Conservation (phyloP, 2,797 vertebrate genomes). For the Leucoraja ocellata region DNA sequence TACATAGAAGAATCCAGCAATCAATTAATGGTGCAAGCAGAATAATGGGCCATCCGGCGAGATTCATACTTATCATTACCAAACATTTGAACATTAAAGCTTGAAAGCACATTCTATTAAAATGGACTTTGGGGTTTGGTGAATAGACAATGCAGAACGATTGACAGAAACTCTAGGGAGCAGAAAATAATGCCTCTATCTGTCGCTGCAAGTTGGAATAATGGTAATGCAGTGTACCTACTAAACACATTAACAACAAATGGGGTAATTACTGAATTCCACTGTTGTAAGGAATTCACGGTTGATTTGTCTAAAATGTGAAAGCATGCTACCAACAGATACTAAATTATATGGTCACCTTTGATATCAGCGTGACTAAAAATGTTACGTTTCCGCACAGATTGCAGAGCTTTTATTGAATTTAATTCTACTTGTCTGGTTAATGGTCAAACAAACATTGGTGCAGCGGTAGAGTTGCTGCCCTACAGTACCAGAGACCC, state of each 20-base stretch:
- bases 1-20: no score
- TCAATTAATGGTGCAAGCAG: background rate
- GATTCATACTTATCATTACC: background rate
- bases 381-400: background rate
- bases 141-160: background rate
- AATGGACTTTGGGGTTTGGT: background rate
- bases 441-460: background rate
- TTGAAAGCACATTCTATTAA: background rate
- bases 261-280: background rate
- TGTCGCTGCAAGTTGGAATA: background rate
- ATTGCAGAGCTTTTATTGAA: background rate
- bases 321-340: background rate
- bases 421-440: background rate
- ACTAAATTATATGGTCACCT: background rate
- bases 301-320: background rate
- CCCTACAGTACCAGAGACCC: no score
- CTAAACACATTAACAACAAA: background rate
- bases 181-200: background rate
- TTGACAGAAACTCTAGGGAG: background rate
- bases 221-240: background rate
- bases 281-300: background rate
- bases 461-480: no score
- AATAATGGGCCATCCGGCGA: background rate
- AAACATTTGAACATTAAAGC: constrained; percentile 9
- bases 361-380: background rate